phyloP scores from a whole-genome alignment of 2,888 invertebrate species.

The Drosophila robusta region DNA sequence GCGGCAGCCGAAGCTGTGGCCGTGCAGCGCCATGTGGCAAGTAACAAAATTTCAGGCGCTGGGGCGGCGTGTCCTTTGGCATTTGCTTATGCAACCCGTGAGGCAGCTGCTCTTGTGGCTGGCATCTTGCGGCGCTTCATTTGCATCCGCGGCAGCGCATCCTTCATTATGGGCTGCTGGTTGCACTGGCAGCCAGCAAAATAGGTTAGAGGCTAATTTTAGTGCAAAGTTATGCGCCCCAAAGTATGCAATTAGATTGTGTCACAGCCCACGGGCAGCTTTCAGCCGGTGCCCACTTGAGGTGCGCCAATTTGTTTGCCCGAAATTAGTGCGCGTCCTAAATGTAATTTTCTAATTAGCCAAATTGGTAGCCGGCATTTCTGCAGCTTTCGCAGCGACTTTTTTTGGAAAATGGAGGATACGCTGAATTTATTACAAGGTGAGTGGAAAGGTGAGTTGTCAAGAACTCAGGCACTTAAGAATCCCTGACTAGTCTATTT shows the following conservation, averaged over 20 bases:
- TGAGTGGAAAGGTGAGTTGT: too few relatives aligned
- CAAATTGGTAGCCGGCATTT: constrained; percentile 37
- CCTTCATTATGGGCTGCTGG: constrained; percentile 69
- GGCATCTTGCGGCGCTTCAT: constrained; percentile 68
- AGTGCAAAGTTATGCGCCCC: constrained; percentile 80
- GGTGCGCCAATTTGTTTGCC: constrained; percentile 68
- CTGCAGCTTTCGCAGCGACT: too few relatives aligned
- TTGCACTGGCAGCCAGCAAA: constrained; percentile 54
- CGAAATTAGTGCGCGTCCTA: constrained; percentile 66
- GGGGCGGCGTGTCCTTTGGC: constrained; percentile 76
- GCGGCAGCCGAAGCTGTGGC: constrained; percentile 6
- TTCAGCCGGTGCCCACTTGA: constrained; percentile 10
- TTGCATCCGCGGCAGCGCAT: constrained; percentile 69
- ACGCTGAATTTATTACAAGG: too few relatives aligned
- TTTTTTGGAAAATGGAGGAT: too few relatives aligned
- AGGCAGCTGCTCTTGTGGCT: constrained; percentile 39
- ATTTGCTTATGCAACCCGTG: constrained; percentile 52
- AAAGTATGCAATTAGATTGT: constrained; percentile 81
- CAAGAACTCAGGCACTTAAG: too few relatives aligned
- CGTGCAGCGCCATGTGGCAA: constrained; percentile 24
- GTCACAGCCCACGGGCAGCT: constrained; percentile 54
- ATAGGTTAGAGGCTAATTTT: constrained; percentile 82
- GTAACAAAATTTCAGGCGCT: constrained; percentile 55
- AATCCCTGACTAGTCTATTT: too few relatives aligned
- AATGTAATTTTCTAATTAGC: constrained; percentile 79